Evolutionary conservation across 2,113 vertebrate genomes (phyloP).

Genomic region (Microtus oregoni): DNA sequence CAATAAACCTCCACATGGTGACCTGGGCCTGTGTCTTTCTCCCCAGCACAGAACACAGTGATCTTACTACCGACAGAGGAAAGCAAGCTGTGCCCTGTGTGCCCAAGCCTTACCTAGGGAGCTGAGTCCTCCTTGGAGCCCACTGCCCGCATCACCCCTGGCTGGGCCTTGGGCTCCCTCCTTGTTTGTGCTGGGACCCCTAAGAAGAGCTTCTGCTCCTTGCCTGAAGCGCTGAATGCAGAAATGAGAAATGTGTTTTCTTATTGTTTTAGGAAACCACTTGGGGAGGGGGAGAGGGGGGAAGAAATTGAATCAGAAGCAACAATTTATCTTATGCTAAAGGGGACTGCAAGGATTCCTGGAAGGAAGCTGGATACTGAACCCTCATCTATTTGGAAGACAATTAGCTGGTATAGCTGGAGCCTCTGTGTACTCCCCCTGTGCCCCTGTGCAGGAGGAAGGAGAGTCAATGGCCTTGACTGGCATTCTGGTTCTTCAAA

Average conservation of each 20-base stretch:
- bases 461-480: neutral
- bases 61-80: neutral
- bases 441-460: neutral
- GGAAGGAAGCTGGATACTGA: slow-evolving; percentile 56
- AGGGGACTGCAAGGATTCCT: slow-evolving; percentile 35
- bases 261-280: slow-evolving; percentile 80
- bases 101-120: neutral
- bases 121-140: neutral
- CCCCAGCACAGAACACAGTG: neutral
- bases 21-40: neutral
- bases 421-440: neutral
- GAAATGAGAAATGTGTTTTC: slow-evolving; percentile 79
- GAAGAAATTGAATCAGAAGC: slow-evolving; percentile 73
- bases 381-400: neutral
- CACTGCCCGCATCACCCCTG: neutral
- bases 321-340: slow-evolving; percentile 79
- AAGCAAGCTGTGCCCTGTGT: neutral
- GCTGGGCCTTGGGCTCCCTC: neutral
- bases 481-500: neutral
- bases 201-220: neutral
- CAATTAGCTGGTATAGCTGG: neutral
- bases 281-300: neutral
- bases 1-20: neutral
- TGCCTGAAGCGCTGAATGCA: slow-evolving; percentile 63
- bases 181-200: neutral